phyloP scores from a whole-genome alignment of 2,888 invertebrate species.

The Limnephilus rhombicus region DNA sequence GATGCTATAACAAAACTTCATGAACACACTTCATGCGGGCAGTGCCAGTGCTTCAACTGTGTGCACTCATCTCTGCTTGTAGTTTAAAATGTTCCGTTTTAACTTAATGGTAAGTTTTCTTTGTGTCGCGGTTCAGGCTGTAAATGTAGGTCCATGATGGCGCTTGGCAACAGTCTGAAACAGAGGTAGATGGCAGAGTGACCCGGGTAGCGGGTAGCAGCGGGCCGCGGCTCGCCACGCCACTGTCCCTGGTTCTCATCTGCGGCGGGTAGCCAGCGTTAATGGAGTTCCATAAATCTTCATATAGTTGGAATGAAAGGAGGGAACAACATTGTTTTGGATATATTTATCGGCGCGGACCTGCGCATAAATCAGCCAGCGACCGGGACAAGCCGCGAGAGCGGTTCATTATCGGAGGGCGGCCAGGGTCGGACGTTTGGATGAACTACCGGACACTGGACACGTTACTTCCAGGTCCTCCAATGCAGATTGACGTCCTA shows the following conservation, averaged over 20 bases:
- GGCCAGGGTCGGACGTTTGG: background rate
- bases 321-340: conserved; percentile 61
- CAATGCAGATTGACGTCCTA: background rate
- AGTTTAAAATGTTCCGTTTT: background rate
- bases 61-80: background rate
- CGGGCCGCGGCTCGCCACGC: background rate
- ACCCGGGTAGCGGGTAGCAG: background rate
- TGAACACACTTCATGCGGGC: too few relatives aligned
- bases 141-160: background rate
- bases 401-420: background rate
- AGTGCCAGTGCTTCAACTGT: background rate
- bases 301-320: conserved; percentile 52
- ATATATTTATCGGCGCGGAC: conserved; percentile 62
- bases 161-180: background rate
- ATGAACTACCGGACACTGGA: background rate
- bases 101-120: background rate
- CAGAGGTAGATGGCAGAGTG: background rate
- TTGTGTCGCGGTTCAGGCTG: background rate
- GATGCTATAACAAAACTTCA: too few relatives aligned
- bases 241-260: conserved; percentile 29
- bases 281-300: conserved; percentile 63
- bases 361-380: conserved; percentile 59
- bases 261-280: conserved; percentile 47
- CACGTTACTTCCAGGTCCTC: background rate
- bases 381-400: conserved; percentile 22